Percentiles rank a stretch among this genome's conserved stretches.
These are phyloP conservation scores for Montipora sp. DNA, from an alignment of 64 coral and sea anemone genomes.

Conservation along the genomic window DNA sequence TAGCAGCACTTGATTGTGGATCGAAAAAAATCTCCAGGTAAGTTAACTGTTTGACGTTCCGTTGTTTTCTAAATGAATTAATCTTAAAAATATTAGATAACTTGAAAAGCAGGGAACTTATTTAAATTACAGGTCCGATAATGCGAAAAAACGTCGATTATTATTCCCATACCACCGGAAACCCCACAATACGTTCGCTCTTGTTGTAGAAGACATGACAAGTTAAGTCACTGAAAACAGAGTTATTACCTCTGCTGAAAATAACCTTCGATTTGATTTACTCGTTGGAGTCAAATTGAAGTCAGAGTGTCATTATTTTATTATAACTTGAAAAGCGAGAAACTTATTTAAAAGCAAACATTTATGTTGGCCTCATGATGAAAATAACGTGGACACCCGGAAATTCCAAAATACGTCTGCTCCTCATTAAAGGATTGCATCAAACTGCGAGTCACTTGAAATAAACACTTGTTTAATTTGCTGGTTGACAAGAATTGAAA, in stretches of 20 bases:
- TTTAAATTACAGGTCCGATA: background rate
- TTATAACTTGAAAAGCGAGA: no score
- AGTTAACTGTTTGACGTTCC: background rate
- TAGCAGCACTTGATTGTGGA: background rate
- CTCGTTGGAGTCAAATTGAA: no score
- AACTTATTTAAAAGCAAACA: no score
- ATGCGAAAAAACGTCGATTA: background rate
- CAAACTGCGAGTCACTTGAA: background rate
- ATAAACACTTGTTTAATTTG: background rate
- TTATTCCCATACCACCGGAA: background rate
- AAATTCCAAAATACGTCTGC: no score
- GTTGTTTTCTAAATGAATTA: background rate
- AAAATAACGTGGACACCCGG: no score
- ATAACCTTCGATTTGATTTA: no score
- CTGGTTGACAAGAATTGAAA: background rate
- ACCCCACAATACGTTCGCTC: background rate
- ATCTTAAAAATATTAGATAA: background rate
- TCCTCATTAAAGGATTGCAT: background rate
- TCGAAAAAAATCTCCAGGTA: background rate
- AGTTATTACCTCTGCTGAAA: no score
- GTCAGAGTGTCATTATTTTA: no score
- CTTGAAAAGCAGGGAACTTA: background rate
- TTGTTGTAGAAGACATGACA: background rate
- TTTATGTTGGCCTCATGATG: no score
- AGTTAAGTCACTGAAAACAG: no score